phyloP scores from a whole-genome alignment of 2,888 invertebrate genomes.

The Strigamia maritima region DNA sequence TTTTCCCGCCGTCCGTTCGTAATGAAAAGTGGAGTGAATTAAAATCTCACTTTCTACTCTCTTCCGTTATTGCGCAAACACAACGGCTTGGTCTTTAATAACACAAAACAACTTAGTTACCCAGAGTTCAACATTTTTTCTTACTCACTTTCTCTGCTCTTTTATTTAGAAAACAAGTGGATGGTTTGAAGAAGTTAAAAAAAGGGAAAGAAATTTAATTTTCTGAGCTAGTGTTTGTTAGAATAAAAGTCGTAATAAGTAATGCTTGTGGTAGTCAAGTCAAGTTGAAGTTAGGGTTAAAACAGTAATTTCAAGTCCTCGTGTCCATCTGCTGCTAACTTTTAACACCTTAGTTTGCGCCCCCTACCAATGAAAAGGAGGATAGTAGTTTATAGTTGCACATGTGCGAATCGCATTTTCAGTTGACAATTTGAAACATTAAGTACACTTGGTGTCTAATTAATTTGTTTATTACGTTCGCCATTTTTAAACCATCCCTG shows the following conservation, averaged over 20 bases:
- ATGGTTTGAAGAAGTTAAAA: background rate
- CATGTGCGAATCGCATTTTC: constrained; percentile 30
- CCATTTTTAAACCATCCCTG: constrained; percentile 20
- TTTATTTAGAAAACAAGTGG: no score
- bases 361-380: constrained; percentile 7
- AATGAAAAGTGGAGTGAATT: constrained; percentile 34
- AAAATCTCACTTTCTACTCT: constrained; percentile 22
- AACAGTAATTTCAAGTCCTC: background rate
- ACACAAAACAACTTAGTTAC: constrained; percentile 19
- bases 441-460: constrained; percentile 27
- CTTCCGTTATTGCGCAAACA: background rate
- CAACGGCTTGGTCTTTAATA: background rate
- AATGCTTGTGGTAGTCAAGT: background rate
- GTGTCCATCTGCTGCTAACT: constrained; percentile 25
- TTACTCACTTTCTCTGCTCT: background rate
- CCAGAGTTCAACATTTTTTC: background rate
- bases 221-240: background rate
- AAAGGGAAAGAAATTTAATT: background rate
- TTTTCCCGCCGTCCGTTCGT: constrained; percentile 34
- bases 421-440: constrained; percentile 30
- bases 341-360: constrained; percentile 29
- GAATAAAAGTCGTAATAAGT: background rate
- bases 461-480: constrained; percentile 30
- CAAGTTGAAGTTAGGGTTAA: constrained; percentile 1
- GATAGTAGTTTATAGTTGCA: constrained; percentile 14